phyloP scores from a whole-genome alignment of 2,797 vertebrate species.

The Pampus argenteus region DNA sequence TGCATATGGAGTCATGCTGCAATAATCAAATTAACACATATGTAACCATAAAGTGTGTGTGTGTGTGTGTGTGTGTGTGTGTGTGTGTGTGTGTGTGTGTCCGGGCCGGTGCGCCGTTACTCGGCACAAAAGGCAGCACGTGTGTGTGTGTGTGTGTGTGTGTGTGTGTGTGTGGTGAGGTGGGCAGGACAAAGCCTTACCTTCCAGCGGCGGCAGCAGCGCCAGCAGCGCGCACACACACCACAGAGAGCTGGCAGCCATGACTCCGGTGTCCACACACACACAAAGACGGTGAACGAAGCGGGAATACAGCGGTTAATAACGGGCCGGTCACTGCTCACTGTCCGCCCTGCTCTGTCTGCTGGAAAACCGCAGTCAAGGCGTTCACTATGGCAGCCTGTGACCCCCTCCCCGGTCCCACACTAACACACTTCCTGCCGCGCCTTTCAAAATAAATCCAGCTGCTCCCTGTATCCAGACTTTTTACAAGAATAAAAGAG shows the following conservation, averaged over 20 bases:
- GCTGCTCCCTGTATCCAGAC: too few relatives aligned
- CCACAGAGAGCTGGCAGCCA: conserved; percentile 29
- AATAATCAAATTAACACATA: too few relatives aligned
- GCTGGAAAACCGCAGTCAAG: conserved; percentile 46
- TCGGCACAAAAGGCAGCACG: conserved; percentile 51
- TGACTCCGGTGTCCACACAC: background rate
- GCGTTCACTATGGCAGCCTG: conserved; percentile 40
- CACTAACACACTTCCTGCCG: conserved; percentile 26
- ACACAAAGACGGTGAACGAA: background rate
- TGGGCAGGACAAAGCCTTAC: conserved; percentile 63
- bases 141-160: background rate
- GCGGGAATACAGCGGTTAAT: background rate
- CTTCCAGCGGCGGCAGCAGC: conserved; percentile 72
- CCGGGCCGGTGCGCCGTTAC: conserved; percentile 27
- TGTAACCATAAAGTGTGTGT: too few relatives aligned
- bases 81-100: too few relatives aligned
- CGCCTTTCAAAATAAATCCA: conserved; percentile 30
- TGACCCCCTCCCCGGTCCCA: conserved; percentile 35
- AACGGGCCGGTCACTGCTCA: background rate
- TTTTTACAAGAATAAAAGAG: too few relatives aligned
- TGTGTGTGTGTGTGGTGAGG: conserved; percentile 13
- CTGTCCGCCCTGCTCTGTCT: background rate
- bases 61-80: too few relatives aligned
- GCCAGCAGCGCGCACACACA: conserved; percentile 48
- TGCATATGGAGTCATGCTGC: too few relatives aligned